phyloP scores from a whole-genome alignment of 1,140 invertebrate species.

The Drosophila albomicans region DNA sequence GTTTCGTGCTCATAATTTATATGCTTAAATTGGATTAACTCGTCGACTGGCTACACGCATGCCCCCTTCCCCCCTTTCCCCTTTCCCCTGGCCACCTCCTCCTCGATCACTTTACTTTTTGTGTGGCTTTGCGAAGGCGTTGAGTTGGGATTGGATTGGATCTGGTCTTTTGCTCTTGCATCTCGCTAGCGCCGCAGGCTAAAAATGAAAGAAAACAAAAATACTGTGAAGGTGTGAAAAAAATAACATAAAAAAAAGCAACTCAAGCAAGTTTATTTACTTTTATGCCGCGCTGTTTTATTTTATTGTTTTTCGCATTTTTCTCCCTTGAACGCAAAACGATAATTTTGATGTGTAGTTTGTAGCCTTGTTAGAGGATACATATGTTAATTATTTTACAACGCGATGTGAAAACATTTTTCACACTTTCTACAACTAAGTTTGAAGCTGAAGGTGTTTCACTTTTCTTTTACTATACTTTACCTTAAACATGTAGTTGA shows the following conservation, averaged over 20 bases:
- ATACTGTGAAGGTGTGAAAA: constrained; percentile 59
- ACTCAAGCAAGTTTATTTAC: constrained; percentile 19
- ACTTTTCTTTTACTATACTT: no score
- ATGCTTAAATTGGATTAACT: constrained; percentile 80
- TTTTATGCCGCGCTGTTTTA: constrained; percentile 14
- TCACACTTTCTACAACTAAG: background rate
- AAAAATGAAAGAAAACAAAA: background rate
- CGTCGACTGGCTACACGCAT: constrained; percentile 46
- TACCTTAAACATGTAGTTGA: no score
- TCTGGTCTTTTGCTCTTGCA: constrained; percentile 19
- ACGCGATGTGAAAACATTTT: background rate
- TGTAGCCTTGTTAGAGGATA: background rate
- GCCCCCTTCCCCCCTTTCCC: background rate
- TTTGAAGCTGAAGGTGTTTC: background rate
- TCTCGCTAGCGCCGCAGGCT: constrained; percentile 63
- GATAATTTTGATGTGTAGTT: constrained; percentile 13
- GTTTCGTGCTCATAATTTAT: constrained; percentile 79
- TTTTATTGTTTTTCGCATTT: constrained; percentile 1
- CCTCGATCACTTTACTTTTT: background rate
- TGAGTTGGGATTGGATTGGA: constrained; percentile 47
- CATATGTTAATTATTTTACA: background rate
- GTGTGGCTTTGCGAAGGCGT: constrained; percentile 48
- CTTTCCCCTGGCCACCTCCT: background rate
- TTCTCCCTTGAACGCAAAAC: constrained; percentile 24
- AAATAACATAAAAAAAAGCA: constrained; percentile 5